Evolutionary conservation across 2,797 vertebrate genomes (phyloP), one percentile per base, ranked within the genome.

Genomic region (Sardinella longiceps): DNA sequence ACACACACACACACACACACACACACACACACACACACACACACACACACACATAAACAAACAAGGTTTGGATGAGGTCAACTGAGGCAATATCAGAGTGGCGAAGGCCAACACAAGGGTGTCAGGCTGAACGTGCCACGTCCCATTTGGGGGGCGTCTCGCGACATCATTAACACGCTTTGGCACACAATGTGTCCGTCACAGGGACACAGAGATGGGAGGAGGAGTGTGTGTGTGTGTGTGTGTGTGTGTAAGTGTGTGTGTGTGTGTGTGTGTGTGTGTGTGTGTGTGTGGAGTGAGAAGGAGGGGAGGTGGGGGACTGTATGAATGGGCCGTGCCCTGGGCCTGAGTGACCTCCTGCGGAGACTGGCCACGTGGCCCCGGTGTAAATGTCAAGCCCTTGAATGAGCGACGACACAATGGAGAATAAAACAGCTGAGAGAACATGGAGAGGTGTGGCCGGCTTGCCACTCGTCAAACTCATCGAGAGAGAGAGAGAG

Each of bases 301-400:
- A 1, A 4, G 63, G 33, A 6, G 18, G 66, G 33, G 15, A 6
- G 18, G 33, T 14, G 33, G 30, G 66, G 20, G 70, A 37, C 51
- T 39, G 77, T 85, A 39, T 85, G 83, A 88, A 87, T 87, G 56
- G 50, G 37, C 43, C 15, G 33, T 53, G 18, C 14, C 77, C 51
- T 20, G 18, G 81, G 39, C 37, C 7, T 15, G 88, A 81, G 81
- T 84, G 83, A n/a, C 58, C 88, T 85, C 33, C 80, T 45, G 84
- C 83, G 6, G 51, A 60, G 33, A 15, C 7, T 15, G 46, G 70
- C 84, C 85, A 84, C 83, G 80, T 84, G 82, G 82, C 85, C 74
- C 80, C 81, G 63, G 85, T 85, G 84, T 74, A 86, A 81, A 85
- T 82, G 84, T 80, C 86, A 86, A 82, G 66, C 51, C 60, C 33